Evolutionary conservation across 1,140 invertebrate genomes (phyloP).

Genomic region (Rhagoletis pomonella): DNA sequence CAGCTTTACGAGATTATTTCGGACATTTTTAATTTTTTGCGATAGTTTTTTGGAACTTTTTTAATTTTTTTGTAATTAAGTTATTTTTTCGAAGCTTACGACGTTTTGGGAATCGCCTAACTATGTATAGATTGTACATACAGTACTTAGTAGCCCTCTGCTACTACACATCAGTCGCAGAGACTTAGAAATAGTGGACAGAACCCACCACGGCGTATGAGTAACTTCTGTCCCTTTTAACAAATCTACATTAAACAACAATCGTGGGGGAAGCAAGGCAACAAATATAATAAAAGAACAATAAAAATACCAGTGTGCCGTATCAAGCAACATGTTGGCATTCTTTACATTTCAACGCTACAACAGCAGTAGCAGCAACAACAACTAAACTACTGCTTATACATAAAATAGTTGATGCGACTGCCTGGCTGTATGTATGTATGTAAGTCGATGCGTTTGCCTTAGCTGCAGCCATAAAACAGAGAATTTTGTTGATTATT

Average conservation of each 20-base stretch:
- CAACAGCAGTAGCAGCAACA: not conserved
- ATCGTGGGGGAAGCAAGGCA: not conserved
- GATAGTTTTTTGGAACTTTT: too few relatives aligned
- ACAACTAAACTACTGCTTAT: not conserved
- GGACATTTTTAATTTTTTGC: too few relatives aligned
- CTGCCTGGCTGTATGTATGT: not conserved
- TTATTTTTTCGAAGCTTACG: too few relatives aligned
- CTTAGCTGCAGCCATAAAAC: not conserved
- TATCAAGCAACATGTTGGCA: slow-evolving; percentile 4
- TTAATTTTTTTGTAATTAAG: too few relatives aligned
- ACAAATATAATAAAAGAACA: not conserved
- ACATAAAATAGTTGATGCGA: not conserved
- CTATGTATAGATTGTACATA: too few relatives aligned
- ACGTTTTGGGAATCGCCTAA: too few relatives aligned
- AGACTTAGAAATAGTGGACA: too few relatives aligned
- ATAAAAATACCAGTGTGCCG: not conserved
- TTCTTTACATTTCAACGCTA: not conserved
- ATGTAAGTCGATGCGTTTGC: not conserved
- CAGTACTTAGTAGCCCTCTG: too few relatives aligned
- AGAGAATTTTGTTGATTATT: slow-evolving; percentile 22
- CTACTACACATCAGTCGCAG: too few relatives aligned
- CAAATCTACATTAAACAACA: not conserved
- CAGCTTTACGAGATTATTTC: too few relatives aligned
- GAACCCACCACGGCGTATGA: not conserved
- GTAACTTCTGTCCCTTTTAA: not conserved